Conservation (phyloP, 2,113 vertebrate genomes). For the Ibidorhyncha struthersii region DNA sequence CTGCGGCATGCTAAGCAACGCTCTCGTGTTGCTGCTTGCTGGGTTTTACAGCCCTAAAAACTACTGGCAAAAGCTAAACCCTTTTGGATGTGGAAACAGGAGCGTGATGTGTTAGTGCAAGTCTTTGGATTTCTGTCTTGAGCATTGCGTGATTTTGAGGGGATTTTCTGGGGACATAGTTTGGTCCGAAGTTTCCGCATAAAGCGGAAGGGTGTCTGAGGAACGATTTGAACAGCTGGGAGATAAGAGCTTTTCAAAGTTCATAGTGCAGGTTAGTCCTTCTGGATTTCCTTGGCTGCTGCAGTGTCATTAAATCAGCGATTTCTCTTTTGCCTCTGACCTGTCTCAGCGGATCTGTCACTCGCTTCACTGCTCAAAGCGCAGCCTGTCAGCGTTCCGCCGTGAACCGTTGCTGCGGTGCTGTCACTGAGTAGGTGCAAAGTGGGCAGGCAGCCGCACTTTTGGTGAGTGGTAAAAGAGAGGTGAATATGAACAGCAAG, state of each 20-base stretch:
- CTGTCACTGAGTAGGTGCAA: background rate
- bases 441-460: background rate
- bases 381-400: rapidly evolving
- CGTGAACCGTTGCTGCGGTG: background rate
- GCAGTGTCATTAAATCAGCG: background rate
- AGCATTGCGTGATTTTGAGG: rapidly evolving
- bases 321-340: background rate
- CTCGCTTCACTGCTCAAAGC: rapidly evolving
- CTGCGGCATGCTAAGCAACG: background rate
- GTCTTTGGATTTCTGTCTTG: background rate
- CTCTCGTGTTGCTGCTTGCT: background rate
- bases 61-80: background rate
- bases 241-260: background rate
- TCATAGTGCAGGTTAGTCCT: background rate
- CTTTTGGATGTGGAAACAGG: background rate
- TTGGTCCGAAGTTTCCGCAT: background rate
- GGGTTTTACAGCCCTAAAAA: background rate
- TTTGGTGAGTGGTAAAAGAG: background rate
- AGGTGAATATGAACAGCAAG: background rate
- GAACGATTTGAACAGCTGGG: background rate
- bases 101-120: rapidly evolving
- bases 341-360: background rate
- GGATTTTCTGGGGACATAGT: background rate
- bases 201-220: background rate
- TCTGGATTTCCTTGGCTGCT: background rate